Evolutionary conservation across 2,888 invertebrate genomes (phyloP).

Genomic region (Oasisia sp.): DNA sequence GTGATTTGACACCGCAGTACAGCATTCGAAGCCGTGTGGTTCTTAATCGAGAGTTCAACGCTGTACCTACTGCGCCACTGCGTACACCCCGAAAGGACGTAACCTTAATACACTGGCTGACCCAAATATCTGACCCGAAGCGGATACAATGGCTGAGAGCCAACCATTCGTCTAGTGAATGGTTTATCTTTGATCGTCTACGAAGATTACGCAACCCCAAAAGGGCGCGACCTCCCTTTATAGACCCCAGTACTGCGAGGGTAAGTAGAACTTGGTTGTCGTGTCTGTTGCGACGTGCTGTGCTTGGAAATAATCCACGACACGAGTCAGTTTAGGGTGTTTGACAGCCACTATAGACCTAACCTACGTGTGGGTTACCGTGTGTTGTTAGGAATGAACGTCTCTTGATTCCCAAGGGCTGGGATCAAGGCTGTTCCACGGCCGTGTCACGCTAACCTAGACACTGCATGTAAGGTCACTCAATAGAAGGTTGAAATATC

Average conservation of each 20-base stretch:
- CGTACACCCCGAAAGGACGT: background rate
- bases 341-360: no score
- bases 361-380: background rate
- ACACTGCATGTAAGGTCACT: background rate
- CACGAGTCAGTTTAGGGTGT: background rate
- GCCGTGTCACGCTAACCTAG: background rate
- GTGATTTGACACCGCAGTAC: no score
- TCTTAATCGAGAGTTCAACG: no score
- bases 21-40: no score
- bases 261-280: background rate
- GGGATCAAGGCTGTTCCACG: background rate
- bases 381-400: background rate
- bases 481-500: background rate
- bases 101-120: background rate
- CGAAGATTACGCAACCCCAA: background rate
- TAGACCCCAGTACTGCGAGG: background rate
- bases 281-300: background rate
- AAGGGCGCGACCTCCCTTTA: background rate
- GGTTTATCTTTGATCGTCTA: background rate
- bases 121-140: background rate
- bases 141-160: background rate
- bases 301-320: background rate
- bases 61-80: background rate
- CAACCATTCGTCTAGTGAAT: background rate
- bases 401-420: background rate